A percentile compares a stretch with the other conserved stretches of the same genome.
These are phyloP conservation scores for Xestoiulus laeticollis DNA, from an alignment of 2,888 invertebrate genomes.

Conservation along the genomic window DNA sequence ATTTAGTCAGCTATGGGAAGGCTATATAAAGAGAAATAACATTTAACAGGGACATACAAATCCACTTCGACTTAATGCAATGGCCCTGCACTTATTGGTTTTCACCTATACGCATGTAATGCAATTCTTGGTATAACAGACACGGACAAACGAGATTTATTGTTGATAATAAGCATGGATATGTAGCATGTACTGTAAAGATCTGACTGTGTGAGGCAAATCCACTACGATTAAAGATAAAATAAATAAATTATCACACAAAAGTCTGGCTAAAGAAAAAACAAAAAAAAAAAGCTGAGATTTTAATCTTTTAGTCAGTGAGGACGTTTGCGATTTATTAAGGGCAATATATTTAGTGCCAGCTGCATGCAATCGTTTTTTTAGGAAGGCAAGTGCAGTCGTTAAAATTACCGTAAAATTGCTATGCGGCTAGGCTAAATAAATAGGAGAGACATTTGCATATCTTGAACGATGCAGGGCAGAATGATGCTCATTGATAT, in stretches of 20 bases:
- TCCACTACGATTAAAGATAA: slow-evolving; percentile 30
- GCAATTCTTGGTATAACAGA: background rate
- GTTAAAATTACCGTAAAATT: slow-evolving; percentile 48
- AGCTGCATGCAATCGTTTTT: slow-evolving; percentile 35
- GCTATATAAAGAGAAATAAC: background rate
- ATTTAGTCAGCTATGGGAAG: no score
- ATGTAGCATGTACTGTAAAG: background rate
- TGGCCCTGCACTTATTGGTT: background rate
- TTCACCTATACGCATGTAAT: background rate
- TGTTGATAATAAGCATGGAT: background rate
- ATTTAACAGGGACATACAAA: no score
- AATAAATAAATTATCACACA: slow-evolving; percentile 25
- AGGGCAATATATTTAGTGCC: slow-evolving; percentile 16
- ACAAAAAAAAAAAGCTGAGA: slow-evolving; percentile 23
- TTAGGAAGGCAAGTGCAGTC: slow-evolving; percentile 23
- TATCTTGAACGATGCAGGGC: slow-evolving; percentile 49
- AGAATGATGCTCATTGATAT: slow-evolving; percentile 53
- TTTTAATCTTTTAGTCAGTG: slow-evolving; percentile 34
- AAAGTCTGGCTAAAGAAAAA: background rate
- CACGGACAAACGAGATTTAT: background rate
- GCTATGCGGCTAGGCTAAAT: slow-evolving; percentile 46
- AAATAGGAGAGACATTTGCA: slow-evolving; percentile 46
- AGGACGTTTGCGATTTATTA: slow-evolving; percentile 39
- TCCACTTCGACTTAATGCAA: background rate
- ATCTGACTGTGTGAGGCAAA: background rate